These are phyloP conservation scores for Oryzias woworae DNA, from an alignment of 2,113 vertebrate species.

Conservation along the genomic window DNA sequence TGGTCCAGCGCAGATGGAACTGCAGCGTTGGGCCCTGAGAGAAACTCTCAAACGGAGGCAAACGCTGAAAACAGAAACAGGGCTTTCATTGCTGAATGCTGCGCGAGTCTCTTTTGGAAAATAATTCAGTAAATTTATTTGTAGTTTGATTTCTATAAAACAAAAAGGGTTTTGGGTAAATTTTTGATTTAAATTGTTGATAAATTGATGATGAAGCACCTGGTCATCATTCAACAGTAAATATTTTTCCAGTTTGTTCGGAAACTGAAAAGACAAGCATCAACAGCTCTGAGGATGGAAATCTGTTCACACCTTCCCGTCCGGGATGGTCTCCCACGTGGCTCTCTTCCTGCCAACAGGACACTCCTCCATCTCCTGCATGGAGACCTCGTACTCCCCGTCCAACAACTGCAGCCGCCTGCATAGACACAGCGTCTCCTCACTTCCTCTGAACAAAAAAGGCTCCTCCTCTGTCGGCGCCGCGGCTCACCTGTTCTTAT, in stretches of 20 bases:
- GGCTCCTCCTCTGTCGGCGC: background rate
- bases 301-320: conserved; percentile 83
- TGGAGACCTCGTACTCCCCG: conserved; percentile 97
- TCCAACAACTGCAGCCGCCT: conserved; percentile 95
- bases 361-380: conserved; percentile 97
- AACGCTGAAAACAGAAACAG: conserved; percentile 70
- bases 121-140: no score
- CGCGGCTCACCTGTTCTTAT: conserved; percentile 92
- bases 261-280: no score
- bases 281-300: no score
- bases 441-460: background rate
- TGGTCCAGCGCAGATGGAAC: conserved; percentile 96
- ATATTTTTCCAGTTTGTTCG: no score
- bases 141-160: no score
- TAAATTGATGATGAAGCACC: no score
- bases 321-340: conserved; percentile 96
- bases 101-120: no score
- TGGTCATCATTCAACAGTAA: no score
- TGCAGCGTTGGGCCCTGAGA: conserved; percentile 98
- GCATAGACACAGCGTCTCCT: background rate
- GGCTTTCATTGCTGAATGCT: no score
- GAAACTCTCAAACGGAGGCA: conserved; percentile 97
- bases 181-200: no score
- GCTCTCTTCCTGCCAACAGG: conserved; percentile 94
- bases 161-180: background rate